Conservation (phyloP, 2,797 vertebrate genomes). For the Clarias laeviceps region DNA sequence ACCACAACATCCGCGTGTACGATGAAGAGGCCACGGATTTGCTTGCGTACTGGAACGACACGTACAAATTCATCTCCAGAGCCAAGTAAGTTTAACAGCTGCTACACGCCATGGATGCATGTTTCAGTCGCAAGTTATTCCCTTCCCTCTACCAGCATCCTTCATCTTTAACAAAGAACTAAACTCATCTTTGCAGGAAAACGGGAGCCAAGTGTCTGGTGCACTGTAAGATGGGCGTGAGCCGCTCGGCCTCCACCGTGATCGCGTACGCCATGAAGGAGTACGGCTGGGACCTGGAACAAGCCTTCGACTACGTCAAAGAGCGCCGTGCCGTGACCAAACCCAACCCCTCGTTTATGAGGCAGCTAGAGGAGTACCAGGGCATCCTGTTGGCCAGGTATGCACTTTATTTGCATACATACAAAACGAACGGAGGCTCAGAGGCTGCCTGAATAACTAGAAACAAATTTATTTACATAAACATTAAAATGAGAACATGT, state of each 20-base stretch:
- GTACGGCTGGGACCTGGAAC: constrained; percentile 94
- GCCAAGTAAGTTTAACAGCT: constrained; percentile 82
- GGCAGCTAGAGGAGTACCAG: constrained; percentile 97
- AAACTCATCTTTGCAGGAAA: constrained; percentile 75
- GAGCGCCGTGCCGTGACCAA: constrained; percentile 91
- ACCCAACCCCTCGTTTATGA: constrained; percentile 96
- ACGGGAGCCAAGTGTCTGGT: constrained; percentile 95
- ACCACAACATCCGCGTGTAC: constrained; percentile 96
- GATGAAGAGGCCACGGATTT: constrained; percentile 97
- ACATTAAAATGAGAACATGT: not conserved
- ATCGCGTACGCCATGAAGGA: constrained; percentile 99
- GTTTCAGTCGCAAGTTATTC: not conserved
- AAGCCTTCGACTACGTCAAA: constrained; percentile 91
- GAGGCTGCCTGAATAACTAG: not conserved
- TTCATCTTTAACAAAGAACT: constrained; percentile 11
- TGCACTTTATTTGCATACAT: constrained; percentile 31
- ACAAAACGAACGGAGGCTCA: not conserved
- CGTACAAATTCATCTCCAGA: constrained; percentile 98
- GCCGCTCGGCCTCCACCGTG: constrained; percentile 94
- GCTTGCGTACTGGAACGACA: constrained; percentile 97
- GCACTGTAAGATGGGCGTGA: constrained; percentile 99
- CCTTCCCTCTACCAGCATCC: not conserved
- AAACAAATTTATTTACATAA: constrained; percentile 17
- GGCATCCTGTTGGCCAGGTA: constrained; percentile 96
- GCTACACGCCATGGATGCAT: not conserved